These are phyloP conservation scores for Petrophora chlorosata DNA, from an alignment of 2,888 invertebrate species.

Conservation along the genomic window DNA sequence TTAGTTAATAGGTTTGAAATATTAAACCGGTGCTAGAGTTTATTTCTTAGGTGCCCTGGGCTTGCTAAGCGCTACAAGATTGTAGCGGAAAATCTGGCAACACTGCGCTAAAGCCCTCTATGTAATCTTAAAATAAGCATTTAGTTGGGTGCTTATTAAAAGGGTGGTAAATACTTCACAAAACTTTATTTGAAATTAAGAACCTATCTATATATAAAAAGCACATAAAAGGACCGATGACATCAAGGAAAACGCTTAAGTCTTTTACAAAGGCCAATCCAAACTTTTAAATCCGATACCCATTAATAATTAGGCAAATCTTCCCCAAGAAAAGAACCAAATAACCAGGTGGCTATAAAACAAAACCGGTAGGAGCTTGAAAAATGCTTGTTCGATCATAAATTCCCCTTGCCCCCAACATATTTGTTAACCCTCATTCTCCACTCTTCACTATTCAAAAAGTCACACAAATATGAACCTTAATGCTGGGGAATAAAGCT, in stretches of 20 bases:
- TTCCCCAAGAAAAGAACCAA: background rate
- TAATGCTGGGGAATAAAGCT: conserved; percentile 36
- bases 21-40: too few species aligned
- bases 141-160: background rate
- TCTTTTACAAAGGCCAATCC: too few species aligned
- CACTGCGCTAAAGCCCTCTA: too few species aligned
- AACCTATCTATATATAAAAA: too few species aligned
- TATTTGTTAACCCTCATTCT: conserved; percentile 58
- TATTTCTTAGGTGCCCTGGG: too few species aligned
- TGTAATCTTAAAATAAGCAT: too few species aligned
- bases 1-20: too few species aligned
- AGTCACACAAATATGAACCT: conserved; percentile 26
- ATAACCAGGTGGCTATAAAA: conserved; percentile 29
- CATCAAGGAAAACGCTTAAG: too few species aligned
- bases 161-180: background rate
- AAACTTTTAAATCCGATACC: background rate
- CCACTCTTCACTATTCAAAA: conserved; percentile 36
- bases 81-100: too few species aligned
- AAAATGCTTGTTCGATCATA: conserved; percentile 51
- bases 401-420: conserved; percentile 52
- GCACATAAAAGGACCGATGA: too few species aligned
- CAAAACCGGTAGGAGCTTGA: conserved; percentile 30
- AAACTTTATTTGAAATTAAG: too few species aligned
- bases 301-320: conserved; percentile 1
- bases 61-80: too few species aligned